Conservation (phyloP, 1,140 invertebrate genomes). For the Frieseomelitta varia region DNA sequence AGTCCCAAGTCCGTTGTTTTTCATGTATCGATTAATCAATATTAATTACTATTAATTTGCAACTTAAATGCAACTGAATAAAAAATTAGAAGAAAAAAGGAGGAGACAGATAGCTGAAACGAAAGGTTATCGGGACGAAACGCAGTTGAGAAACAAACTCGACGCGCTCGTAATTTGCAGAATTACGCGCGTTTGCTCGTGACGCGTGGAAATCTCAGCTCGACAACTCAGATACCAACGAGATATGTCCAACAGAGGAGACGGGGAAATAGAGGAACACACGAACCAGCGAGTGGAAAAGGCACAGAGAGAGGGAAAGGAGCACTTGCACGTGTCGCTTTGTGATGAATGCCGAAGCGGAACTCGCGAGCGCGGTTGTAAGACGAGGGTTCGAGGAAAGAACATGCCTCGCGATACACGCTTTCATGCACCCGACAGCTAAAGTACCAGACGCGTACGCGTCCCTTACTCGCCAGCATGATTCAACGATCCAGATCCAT, state of each 20-base stretch:
- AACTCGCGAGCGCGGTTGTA: not conserved
- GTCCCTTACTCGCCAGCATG: not conserved
- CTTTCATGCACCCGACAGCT: not conserved
- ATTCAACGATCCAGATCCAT: not conserved
- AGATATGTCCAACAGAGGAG: not conserved
- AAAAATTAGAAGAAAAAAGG: not conserved
- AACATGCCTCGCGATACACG: constrained; percentile 1
- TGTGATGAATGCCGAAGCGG: constrained; percentile 30
- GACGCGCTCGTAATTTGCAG: not conserved
- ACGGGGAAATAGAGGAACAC: not conserved
- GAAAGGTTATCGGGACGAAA: not conserved
- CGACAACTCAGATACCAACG: not conserved
- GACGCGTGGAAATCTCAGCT: constrained; percentile 26
- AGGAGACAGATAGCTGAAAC: not conserved
- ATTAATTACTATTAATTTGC: too few species aligned
- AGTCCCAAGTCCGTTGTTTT: too few species aligned
- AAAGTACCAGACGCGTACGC: not conserved
- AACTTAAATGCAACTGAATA: not conserved
- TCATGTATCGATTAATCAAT: too few species aligned
- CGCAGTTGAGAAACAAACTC: not conserved
- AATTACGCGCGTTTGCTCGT: constrained; percentile 25
- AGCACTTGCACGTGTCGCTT: constrained; percentile 21
- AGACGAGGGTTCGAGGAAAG: not conserved
- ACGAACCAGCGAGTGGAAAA: not conserved
- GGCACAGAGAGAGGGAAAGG: too few species aligned